These are phyloP conservation scores for Chaenogobius annularis DNA, from an alignment of 2,113 vertebrate genomes.

Conservation along the genomic window DNA sequence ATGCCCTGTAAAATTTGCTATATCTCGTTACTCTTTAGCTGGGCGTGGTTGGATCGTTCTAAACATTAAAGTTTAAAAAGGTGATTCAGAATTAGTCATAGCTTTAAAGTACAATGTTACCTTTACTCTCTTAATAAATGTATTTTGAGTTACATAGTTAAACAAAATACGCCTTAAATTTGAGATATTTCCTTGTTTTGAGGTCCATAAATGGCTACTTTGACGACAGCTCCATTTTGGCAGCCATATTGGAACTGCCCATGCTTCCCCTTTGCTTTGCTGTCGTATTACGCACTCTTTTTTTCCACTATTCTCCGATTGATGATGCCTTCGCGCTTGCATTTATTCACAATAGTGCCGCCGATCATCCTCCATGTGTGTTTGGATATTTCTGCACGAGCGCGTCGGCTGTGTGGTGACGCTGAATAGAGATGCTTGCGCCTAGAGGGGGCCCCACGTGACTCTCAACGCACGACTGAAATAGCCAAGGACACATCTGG, in stretches of 20 bases:
- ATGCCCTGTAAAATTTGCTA: too few relatives aligned
- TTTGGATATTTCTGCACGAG: slow-evolving; percentile 23
- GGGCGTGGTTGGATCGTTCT: not conserved
- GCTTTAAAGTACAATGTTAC: not conserved
- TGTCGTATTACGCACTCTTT: slow-evolving; percentile 15
- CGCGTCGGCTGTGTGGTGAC: slow-evolving; percentile 25
- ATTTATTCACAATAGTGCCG: slow-evolving; percentile 14
- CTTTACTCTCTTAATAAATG: not conserved
- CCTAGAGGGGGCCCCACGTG: slow-evolving; percentile 31
- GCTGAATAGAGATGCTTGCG: slow-evolving; percentile 32
- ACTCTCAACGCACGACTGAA: slow-evolving; percentile 20
- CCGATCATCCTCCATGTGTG: slow-evolving; percentile 8
- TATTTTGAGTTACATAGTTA: not conserved
- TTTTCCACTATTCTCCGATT: not conserved
- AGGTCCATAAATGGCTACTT: not conserved
- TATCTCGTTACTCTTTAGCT: not conserved
- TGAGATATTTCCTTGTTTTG: not conserved
- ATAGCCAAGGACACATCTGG: slow-evolving; percentile 28
- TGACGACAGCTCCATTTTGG: not conserved
- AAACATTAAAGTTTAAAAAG: not conserved
- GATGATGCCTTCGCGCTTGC: not conserved
- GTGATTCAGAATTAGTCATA: not conserved
- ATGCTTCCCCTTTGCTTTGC: slow-evolving; percentile 8
- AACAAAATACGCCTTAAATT: not conserved
- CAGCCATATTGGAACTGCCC: slow-evolving; percentile 38